Percentiles rank a stretch among this genome's conserved stretches.
Conservation (phyloP, 2,888 invertebrate genomes). For the Catocala sponsa region DNA sequence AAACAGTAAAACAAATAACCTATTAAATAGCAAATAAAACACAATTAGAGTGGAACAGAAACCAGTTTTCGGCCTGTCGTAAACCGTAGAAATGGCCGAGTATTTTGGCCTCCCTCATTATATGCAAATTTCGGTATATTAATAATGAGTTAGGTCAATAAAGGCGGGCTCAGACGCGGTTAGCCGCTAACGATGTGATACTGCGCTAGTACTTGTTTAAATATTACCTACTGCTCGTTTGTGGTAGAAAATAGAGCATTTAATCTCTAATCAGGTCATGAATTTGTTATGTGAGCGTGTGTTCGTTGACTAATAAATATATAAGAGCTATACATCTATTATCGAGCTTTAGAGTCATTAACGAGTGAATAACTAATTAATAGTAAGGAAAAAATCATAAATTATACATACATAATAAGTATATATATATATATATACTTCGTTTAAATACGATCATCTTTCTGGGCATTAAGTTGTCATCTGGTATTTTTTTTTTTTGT, state of each 20-base stretch:
- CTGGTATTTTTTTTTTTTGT: too few relatives aligned
- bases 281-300: slow-evolving; percentile 11
- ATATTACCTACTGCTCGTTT: slow-evolving; percentile 16
- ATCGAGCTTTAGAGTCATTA: background rate
- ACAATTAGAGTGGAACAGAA: slow-evolving; percentile 46
- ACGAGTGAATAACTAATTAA: background rate
- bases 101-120: slow-evolving; percentile 67
- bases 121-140: slow-evolving; percentile 72
- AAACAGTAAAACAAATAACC: slow-evolving; percentile 44
- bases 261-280: slow-evolving; percentile 19
- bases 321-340: background rate
- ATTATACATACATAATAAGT: too few relatives aligned
- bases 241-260: slow-evolving; percentile 18
- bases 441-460: too few relatives aligned
- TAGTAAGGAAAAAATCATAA: too few relatives aligned
- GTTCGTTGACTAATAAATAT: slow-evolving; percentile 3
- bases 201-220: slow-evolving; percentile 23
- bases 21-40: slow-evolving; percentile 57
- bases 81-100: slow-evolving; percentile 56
- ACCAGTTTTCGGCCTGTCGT: slow-evolving; percentile 41
- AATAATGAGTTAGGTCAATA: slow-evolving; percentile 65
- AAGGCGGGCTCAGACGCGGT: slow-evolving; percentile 40
- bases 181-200: slow-evolving; percentile 26
- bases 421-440: too few relatives aligned
- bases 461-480: too few relatives aligned